Conservation (phyloP, 1,140 invertebrate genomes). For the Himalopsyche phryganea region DNA sequence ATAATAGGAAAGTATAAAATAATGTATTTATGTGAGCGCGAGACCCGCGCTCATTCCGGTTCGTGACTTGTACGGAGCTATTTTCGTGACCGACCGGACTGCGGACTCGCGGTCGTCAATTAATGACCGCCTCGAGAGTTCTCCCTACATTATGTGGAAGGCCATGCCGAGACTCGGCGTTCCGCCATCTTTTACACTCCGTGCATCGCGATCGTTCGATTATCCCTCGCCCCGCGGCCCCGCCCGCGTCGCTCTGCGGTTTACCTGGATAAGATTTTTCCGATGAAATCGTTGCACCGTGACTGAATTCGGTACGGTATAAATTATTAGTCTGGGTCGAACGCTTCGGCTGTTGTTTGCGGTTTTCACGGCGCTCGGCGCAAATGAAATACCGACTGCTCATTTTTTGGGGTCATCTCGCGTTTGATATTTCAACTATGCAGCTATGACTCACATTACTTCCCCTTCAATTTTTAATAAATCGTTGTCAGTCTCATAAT, state of each 20-base stretch:
- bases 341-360: no score
- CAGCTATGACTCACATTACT: no score
- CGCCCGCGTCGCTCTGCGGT: neutral
- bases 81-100: slow-evolving; percentile 23
- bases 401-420: no score
- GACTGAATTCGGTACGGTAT: no score
- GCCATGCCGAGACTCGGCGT: neutral
- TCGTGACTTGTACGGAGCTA: slow-evolving; percentile 27
- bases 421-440: no score
- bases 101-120: slow-evolving; percentile 14
- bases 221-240: neutral
- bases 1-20: slow-evolving; percentile 14
- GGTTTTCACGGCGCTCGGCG: no score
- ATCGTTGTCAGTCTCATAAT: no score
- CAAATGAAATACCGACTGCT: no score
- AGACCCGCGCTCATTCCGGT: slow-evolving; percentile 20
- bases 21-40: slow-evolving; percentile 13
- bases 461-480: no score
- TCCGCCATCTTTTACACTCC: slow-evolving; percentile 13
- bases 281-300: neutral
- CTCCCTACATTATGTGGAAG: slow-evolving; percentile 9
- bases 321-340: no score
- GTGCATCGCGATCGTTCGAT: slow-evolving; percentile 9
- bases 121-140: slow-evolving; percentile 18
- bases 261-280: slow-evolving; percentile 2